These are phyloP conservation scores for Gonioctena quinquepunctata DNA, from an alignment of 1,140 invertebrate species.

Conservation along the genomic window DNA sequence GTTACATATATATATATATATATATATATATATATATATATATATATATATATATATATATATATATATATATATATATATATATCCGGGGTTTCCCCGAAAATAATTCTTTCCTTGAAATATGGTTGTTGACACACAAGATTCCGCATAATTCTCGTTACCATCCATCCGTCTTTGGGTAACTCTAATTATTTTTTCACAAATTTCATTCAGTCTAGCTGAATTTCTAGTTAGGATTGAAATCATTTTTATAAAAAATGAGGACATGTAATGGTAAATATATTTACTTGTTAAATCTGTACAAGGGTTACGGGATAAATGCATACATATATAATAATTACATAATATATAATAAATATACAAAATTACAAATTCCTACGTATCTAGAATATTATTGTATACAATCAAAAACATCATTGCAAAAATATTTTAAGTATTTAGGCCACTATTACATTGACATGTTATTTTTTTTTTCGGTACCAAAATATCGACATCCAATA, in stretches of 20 bases:
- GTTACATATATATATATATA: too few species aligned
- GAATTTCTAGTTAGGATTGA: background rate
- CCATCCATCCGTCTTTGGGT: too few species aligned
- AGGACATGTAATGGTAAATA: background rate
- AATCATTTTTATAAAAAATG: background rate
- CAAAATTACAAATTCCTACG: slow-evolving; percentile 19
- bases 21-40: too few species aligned
- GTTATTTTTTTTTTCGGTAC: too few species aligned
- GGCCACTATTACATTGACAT: background rate
- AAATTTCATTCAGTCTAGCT: background rate
- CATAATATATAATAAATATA: slow-evolving; percentile 21
- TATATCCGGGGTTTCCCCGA: too few species aligned
- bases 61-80: too few species aligned
- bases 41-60: too few species aligned
- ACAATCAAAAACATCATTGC: background rate
- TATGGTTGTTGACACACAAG: background rate
- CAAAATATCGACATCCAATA: too few species aligned
- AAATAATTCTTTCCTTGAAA: background rate
- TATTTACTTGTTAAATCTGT: slow-evolving; percentile 11
- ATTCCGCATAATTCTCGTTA: too few species aligned
- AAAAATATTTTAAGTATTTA: slow-evolving; percentile 5
- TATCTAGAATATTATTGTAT: slow-evolving; percentile 1
- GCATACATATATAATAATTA: slow-evolving; percentile 13
- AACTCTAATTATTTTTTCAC: background rate
- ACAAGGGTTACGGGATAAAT: slow-evolving; percentile 2